Base-by-base conservation (phyloP, 2,888 invertebrate species). In the Cephonodes hylas region DNA sequence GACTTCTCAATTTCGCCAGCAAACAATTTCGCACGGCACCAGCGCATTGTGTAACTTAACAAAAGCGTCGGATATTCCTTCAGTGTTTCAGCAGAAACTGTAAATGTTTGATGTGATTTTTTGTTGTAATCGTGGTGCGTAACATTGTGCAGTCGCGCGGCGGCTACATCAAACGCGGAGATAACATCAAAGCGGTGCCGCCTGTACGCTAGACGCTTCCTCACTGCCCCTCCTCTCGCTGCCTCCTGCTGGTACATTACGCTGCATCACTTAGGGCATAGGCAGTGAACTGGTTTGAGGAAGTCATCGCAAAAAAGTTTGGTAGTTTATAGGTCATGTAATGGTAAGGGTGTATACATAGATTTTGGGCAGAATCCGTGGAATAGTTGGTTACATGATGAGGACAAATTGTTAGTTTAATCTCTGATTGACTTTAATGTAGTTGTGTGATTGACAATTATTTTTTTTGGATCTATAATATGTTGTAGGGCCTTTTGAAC, bases 91-190 rank as follows among this genome's bases (percentile, higher is more conserved):
- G 74, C 74, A 64, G 73, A 72, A 74, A 65, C 65, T 66, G 68
- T 62, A 59, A 64, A 63, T 82, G 83, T 84, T 83, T 81, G 81
- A 77, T 73, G 81, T 82, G 83, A 80, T 83, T 83, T 82, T 80
- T 76, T 74, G 74, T 71, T 61, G 73, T 75, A 83, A 88, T 57
- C 34, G 58, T 34, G 60, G 44, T 44, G 44, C 31, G 42, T 59
- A 59, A 59, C 58, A 59, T 42, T 59, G 58, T 23, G 34, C 57
- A 44, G 45, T 46, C 31, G 22, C 44, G 46, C 31, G 8, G 61
- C 61, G 61, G 58, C 38, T 15, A 60, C 60, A 60, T 60, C 60
- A 60, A 53, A 60, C 38, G 60, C 53, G 27, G 5, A 10, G 53
- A 60, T 48, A 60, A 53, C 60, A 60, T 53, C 60, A 42, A 53